A percentile compares a stretch with the other conserved stretches of the same genome.
These are phyloP conservation scores for Physeter macrocephalus DNA, from an alignment of 2,113 vertebrate genomes.

Conservation along the genomic window DNA sequence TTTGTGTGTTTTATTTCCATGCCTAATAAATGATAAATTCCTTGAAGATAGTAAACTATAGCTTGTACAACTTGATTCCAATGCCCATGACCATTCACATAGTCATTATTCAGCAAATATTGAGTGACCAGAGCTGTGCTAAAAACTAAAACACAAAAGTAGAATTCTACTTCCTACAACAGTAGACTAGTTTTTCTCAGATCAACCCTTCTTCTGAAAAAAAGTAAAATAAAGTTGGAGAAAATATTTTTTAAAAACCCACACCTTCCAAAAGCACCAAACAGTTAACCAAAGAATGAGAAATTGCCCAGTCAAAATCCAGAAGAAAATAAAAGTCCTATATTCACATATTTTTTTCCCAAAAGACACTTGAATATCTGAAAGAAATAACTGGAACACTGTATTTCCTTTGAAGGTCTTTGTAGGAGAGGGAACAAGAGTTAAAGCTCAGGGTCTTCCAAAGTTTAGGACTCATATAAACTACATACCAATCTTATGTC, in stretches of 20 bases:
- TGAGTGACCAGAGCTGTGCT: neutral
- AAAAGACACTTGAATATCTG: neutral
- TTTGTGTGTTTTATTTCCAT: neutral
- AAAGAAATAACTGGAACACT: neutral
- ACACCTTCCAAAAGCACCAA: neutral
- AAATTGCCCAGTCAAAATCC: neutral
- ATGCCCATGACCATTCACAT: neutral
- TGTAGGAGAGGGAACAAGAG: neutral
- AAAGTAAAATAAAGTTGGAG: neutral
- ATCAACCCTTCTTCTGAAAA: neutral
- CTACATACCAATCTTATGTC: neutral
- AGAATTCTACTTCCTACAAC: neutral
- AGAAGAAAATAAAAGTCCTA: neutral
- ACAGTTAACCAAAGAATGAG: neutral
- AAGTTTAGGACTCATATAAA: neutral
- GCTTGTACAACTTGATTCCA: neutral
- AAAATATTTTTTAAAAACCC: neutral
- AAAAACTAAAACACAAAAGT: constrained; percentile 14
- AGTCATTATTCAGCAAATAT: constrained; percentile 5
- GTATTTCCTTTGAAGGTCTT: neutral
- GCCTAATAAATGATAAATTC: neutral
- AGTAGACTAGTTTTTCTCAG: neutral
- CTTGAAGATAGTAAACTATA: neutral
- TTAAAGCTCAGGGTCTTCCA: neutral
- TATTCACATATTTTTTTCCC: neutral